Percentiles rank a stretch among this genome's conserved stretches.
Evolutionary conservation across 92 coral and sea anemone genomes (phyloP).

Genomic region (Hydrozoanthus gracilis): DNA sequence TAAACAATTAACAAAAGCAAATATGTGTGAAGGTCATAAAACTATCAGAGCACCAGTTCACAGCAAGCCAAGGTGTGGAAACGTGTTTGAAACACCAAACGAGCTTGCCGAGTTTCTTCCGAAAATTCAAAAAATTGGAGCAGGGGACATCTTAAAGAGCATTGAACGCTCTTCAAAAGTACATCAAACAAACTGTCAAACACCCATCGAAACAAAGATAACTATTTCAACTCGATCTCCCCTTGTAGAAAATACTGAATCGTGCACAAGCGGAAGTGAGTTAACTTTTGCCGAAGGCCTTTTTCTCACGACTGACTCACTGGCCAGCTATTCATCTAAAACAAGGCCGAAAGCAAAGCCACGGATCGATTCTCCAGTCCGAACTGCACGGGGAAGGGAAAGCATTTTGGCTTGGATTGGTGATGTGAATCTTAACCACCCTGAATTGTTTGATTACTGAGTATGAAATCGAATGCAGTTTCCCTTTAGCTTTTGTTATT

Average conservation of each 20-base stretch:
- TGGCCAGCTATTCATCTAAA: neutral
- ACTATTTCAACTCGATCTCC: neutral
- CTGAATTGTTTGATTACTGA: neutral
- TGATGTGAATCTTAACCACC: neutral
- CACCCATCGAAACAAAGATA: neutral
- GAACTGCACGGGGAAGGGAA: neutral
- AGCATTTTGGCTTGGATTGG: constrained; percentile 2
- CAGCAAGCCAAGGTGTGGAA: neutral
- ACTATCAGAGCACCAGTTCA: neutral
- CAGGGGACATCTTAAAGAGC: neutral
- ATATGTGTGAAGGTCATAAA: neutral
- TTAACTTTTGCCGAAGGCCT: neutral
- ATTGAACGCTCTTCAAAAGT: neutral
- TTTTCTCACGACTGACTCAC: neutral
- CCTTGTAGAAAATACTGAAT: neutral
- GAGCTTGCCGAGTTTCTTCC: neutral
- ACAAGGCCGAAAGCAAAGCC: neutral
- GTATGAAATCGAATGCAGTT: neutral
- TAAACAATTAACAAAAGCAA: neutral
- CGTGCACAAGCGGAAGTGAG: neutral
- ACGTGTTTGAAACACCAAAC: neutral
- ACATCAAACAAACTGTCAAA: neutral
- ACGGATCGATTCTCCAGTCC: neutral
- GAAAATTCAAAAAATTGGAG: neutral
- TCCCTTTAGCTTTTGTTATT: no score